A percentile compares a stretch with the other conserved stretches of the same genome.
These are phyloP conservation scores for Thyatira batis DNA, from an alignment of 2,888 invertebrate genomes.

Conservation along the genomic window DNA sequence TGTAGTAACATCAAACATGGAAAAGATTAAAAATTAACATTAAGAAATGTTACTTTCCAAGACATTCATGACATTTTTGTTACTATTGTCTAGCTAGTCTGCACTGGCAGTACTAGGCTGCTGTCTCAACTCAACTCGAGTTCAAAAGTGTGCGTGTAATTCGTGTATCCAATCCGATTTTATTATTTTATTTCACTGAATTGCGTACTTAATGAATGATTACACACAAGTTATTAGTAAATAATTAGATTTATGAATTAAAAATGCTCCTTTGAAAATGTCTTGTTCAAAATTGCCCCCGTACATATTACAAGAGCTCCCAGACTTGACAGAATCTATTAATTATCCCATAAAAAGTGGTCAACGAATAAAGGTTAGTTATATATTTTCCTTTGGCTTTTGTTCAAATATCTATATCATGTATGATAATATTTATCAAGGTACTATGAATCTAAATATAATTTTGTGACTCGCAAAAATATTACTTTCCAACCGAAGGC, in stretches of 20 bases:
- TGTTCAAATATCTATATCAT: conserved; percentile 38
- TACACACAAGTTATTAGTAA: no score
- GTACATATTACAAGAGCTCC: conserved; percentile 80
- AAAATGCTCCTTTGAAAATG: conserved; percentile 53
- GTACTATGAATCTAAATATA: conserved; percentile 6
- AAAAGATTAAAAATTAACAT: no score
- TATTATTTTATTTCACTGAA: not conserved
- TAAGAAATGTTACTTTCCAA: no score
- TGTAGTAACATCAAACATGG: no score
- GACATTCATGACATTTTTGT: no score
- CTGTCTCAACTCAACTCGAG: no score
- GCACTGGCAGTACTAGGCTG: no score
- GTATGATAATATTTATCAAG: no score
- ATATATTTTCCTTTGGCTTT: conserved; percentile 40
- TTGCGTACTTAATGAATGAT: not conserved
- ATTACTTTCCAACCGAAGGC: no score
- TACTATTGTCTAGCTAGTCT: no score
- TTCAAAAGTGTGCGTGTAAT: no score
- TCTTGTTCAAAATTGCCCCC: conserved; percentile 59
- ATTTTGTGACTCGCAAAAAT: no score
- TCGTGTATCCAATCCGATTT: not conserved
- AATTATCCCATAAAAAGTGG: conserved; percentile 85
- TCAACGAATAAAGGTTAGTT: conserved; percentile 87
- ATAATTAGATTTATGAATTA: conserved; percentile 18
- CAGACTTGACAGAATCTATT: conserved; percentile 82